Evolutionary conservation across 2,797 vertebrate species (phyloP), one percentile per base, ranked within the genome.

Genomic region (Hylomyscus alleni): DNA sequence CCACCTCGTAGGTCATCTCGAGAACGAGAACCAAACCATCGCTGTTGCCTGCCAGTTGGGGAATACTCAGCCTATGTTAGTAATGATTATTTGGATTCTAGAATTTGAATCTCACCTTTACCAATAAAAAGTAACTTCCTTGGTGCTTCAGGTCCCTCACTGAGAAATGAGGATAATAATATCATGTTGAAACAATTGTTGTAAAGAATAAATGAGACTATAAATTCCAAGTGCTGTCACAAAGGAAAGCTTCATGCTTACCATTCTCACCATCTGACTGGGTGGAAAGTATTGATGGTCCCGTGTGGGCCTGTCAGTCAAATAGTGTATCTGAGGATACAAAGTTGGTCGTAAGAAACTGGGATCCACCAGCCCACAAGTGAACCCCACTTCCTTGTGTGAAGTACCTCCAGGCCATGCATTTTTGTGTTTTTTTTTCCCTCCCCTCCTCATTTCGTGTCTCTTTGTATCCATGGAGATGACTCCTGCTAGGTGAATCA

Each of bases 401-500:
- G 31, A 93, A 54, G 34, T 14, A 1, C 54, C 69, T 62, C 20
- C 5, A 0, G 31, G 26, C 12, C 29, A 4, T 58, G 58, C 19
- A n/a, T 60, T 26, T 31, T 58, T 90, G 11, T 31, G 15, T 92
- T 67, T 75, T 92, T 67, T 73, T n/a, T 17, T 20, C 67, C 52
- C 34, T 76, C 62, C 17, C 17, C n/a, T 80, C 34, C 29, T 62
- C n/a, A 34, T 34, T 20, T 75, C 44, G 4, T 88, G 31, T 73
- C n/a, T 94, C 44, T 77, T 10, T 80, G 54, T 89, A 81, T 92
- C 89, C 65, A 44, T 40, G 40, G 91, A 89, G 69, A 86, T 67
- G 44, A 81, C 3, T 44, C 78, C 29, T 77, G 58, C 9, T 14
- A 8, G n/a, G 69, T 37, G 40, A 83, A 9, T 82, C 44, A 54